A percentile compares a stretch with the other conserved stretches of the same genome.
These are phyloP conservation scores for Chironomus tentans DNA, from an alignment of 2,888 invertebrate species.

Conservation along the genomic window DNA sequence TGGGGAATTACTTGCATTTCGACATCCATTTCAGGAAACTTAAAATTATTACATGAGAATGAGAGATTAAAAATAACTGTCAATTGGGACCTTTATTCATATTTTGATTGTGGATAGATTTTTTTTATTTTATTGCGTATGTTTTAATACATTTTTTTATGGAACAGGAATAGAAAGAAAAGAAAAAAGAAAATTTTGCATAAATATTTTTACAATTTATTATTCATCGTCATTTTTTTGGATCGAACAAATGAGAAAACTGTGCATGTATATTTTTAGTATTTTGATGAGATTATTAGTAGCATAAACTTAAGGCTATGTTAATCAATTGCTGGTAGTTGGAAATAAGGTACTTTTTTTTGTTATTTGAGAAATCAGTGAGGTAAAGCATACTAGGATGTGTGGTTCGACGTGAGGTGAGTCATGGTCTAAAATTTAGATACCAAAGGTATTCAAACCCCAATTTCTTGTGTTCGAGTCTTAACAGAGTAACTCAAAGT, in stretches of 20 bases:
- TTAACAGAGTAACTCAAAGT: too few relatives aligned
- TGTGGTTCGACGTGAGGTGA: too few relatives aligned
- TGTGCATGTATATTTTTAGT: not conserved
- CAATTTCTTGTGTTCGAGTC: too few relatives aligned
- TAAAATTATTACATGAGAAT: constrained; percentile 15
- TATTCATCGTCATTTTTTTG: not conserved
- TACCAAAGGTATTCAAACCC: too few relatives aligned
- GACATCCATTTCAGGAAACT: constrained; percentile 4
- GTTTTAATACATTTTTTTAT: not conserved
- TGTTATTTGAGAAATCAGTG: too few relatives aligned
- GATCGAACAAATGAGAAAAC: too few relatives aligned
- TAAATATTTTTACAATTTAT: not conserved
- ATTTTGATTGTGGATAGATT: not conserved
- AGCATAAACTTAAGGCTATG: not conserved
- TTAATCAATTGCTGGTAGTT: not conserved
- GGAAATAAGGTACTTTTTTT: not conserved
- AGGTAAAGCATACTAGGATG: too few relatives aligned
- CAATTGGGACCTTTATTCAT: constrained; percentile 26
- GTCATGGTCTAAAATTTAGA: too few relatives aligned
- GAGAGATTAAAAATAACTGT: constrained; percentile 28
- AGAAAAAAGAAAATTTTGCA: constrained; percentile 11
- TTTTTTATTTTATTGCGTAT: not conserved
- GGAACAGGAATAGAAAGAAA: constrained; percentile 1
- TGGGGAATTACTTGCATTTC: not conserved
- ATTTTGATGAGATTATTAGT: not conserved